Base-by-base conservation (phyloP, 2,888 invertebrate species). In the Oscheius myriophilus region DNA sequence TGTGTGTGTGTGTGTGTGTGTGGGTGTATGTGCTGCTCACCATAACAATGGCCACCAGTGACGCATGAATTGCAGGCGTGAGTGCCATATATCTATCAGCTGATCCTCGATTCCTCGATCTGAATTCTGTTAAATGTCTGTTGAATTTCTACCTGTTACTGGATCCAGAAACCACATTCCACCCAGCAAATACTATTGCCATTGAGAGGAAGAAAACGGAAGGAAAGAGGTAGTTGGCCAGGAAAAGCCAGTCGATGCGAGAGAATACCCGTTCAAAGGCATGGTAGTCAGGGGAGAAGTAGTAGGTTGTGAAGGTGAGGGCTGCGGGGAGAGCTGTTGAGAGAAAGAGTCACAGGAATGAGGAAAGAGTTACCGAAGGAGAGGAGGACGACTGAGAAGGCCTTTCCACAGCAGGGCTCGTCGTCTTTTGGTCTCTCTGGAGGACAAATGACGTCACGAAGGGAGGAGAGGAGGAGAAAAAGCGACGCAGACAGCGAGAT, bases 271-370 rank as follows among this genome's bases (percentile, higher is more conserved):
- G 26, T n/a, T 63, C 63, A 41, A 43, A 52, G 39, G 72, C 52
- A 42, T 75, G 72, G 0, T 69, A 58, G 16, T 76, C 73, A n/a
- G 73, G 72, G 3, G 75, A 57, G 18, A 79, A 75, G 55, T 76
- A 72, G 57, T 76, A 81, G 3, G 79, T 78, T 0, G 75, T 67
- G 58, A 82, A 71, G 53, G 82, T 81, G 59, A 81, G 70, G 0
- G 70, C 42, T 1, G 65, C 69, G 0, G 84, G 82, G 12, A 79
- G 21, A 3, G 78, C 84, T 84, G 68, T 46, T 82, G 75, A 21
- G 39, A 58, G 21, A 58, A 46, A 21, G 9, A 55, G n/a, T 23
- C 9, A 55, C 11, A n/a, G n/a, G n/a, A 55, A 55, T 9, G 25
- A 11, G 7, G 18, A 58, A 9, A 58, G 7, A 45, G 57, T 49